Evolutionary conservation across 1,140 invertebrate species (phyloP).

Genomic region (Leptinotarsa defecta): DNA sequence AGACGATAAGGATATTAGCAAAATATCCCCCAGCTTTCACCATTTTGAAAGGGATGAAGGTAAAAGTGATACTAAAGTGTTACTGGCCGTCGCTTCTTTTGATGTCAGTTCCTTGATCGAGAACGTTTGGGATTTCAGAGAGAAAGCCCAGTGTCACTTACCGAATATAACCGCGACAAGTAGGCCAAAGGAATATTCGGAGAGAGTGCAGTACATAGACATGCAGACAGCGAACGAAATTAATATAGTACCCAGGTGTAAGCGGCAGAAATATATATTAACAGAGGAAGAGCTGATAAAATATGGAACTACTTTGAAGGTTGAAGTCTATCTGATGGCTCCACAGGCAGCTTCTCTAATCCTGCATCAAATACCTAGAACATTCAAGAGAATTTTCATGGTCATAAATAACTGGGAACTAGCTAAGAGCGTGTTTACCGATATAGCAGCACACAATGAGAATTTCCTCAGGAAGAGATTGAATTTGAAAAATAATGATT

Average conservation of each 20-base stretch:
- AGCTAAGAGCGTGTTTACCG: slow-evolving; percentile 6
- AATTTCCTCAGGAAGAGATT: not conserved
- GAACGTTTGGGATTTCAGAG: slow-evolving; percentile 40
- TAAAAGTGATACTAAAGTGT: not conserved
- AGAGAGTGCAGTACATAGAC: slow-evolving; percentile 1
- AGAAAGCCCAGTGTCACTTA: slow-evolving; percentile 30
- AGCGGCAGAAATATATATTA: not conserved
- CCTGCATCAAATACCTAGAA: slow-evolving; percentile 33
- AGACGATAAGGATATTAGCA: slow-evolving; percentile 34
- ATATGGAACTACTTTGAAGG: slow-evolving; percentile 23
- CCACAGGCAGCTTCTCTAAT: slow-evolving; percentile 36
- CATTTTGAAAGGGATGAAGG: slow-evolving; percentile 11
- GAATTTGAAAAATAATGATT: not conserved
- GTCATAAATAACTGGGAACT: slow-evolving; percentile 23
- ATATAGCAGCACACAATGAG: slow-evolving; percentile 27
- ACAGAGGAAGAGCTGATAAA: slow-evolving; percentile 31
- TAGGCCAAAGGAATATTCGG: not conserved
- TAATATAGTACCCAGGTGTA: slow-evolving; percentile 2
- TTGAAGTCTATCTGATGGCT: slow-evolving; percentile 37
- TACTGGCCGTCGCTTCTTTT: slow-evolving; percentile 36
- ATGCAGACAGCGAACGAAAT: slow-evolving; percentile 19
- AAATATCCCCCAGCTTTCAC: slow-evolving; percentile 18
- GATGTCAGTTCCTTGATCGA: slow-evolving; percentile 40
- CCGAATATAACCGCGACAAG: not conserved
- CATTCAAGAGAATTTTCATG: slow-evolving; percentile 33